These are phyloP conservation scores for Varanus komodoensis DNA, from an alignment of 2,113 vertebrate genomes.

Conservation along the genomic window DNA sequence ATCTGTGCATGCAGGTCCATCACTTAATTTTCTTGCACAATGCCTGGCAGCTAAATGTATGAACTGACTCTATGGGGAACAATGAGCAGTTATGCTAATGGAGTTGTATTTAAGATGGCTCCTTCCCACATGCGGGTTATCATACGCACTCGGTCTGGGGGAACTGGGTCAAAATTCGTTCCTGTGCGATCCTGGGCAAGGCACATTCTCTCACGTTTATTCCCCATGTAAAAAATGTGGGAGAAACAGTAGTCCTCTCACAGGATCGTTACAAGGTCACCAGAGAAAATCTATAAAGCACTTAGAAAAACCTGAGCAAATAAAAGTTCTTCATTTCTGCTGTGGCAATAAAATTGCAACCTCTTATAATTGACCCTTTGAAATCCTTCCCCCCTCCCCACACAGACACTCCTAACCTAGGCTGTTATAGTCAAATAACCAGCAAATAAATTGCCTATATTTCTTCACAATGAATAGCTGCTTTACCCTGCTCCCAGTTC, in stretches of 20 bases:
- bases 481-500: not conserved
- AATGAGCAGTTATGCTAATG: not conserved
- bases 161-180: not conserved
- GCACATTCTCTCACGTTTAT: not conserved
- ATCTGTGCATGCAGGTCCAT: too few species aligned
- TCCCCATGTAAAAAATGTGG: not conserved
- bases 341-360: not conserved
- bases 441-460: not conserved
- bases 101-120: not conserved
- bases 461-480: not conserved
- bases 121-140: too few species aligned
- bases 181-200: not conserved
- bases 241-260: not conserved
- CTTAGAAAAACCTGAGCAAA: not conserved
- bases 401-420: too few species aligned
- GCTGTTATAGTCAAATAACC: not conserved
- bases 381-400: not conserved
- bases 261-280: not conserved
- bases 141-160: not conserved
- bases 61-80: not conserved
- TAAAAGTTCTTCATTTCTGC: not conserved
- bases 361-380: not conserved
- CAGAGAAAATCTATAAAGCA: not conserved
- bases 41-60: not conserved
- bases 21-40: not conserved